Evolutionary conservation across 1,140 invertebrate species (phyloP).

Genomic region (Calephelis virginiensis): DNA sequence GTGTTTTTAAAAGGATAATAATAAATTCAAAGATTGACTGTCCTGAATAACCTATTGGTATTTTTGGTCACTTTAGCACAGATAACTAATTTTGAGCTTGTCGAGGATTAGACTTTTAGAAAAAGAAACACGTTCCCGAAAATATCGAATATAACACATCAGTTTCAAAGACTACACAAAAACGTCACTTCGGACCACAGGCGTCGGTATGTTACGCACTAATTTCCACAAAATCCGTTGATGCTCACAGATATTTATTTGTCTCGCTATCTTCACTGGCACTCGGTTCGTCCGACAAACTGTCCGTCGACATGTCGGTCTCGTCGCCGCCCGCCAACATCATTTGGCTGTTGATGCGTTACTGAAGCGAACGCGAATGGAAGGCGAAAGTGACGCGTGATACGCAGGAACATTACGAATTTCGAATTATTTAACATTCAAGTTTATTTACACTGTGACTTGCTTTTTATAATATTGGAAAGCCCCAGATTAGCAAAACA

Average conservation of each 20-base stretch:
- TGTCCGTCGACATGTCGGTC: constrained; percentile 30
- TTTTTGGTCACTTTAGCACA: too few relatives aligned
- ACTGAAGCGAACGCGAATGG: constrained; percentile 25
- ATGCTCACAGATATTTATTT: constrained; percentile 27
- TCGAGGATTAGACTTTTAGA: too few relatives aligned
- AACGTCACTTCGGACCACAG: too few relatives aligned
- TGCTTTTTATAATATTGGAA: neutral
- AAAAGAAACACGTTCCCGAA: too few relatives aligned
- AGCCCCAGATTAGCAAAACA: too few relatives aligned
- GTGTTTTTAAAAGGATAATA: too few relatives aligned
- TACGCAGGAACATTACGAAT: constrained; percentile 20
- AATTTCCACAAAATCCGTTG: neutral
- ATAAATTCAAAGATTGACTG: too few relatives aligned
- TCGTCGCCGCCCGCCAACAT: constrained; percentile 20
- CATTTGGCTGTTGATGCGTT: constrained; percentile 28
- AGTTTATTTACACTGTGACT: constrained; percentile 12
- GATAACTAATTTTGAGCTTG: too few relatives aligned
- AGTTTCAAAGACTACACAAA: too few relatives aligned
- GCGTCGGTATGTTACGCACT: constrained; percentile 5
- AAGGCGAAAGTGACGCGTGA: constrained; percentile 35
- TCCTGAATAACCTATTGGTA: too few relatives aligned
- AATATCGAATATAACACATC: too few relatives aligned
- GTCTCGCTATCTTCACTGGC: constrained; percentile 16
- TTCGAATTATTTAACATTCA: constrained; percentile 23
- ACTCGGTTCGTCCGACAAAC: constrained; percentile 23